Base-by-base conservation (phyloP, 1,140 invertebrate genomes). In the Caerostris extrusa region DNA sequence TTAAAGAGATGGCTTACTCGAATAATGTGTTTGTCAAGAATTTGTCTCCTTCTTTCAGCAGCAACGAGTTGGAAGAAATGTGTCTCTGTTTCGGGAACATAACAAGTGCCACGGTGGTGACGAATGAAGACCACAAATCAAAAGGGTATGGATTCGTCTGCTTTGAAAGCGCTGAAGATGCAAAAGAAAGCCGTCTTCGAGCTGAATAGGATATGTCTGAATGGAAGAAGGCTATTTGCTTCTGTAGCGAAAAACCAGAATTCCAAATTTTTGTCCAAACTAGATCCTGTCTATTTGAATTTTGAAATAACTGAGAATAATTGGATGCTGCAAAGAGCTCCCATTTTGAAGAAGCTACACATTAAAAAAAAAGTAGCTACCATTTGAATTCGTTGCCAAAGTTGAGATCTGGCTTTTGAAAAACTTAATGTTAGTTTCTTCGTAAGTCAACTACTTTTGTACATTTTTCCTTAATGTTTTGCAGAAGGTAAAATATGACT, bases 21-120 rank as follows among this genome's bases (percentile, higher is more conserved):
- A 99, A 99, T 71, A 99, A 99, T 96, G 99, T 99, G 0, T 99
- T 99, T 96, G 98, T 99, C 2, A 99, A 99, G 96, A 99, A 99
- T 96, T 99, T 99, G 96, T 98, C 98, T 58, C 98, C 99, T 95
- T 98, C 99, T 90, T 97, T 99, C 95, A 98, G 97, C 94, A 99
- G 99, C 96, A 98, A 99, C 88, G 98, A 98, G 96, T 96, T 99
- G 4, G 97, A 97, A 95, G 98, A 98, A 12, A 97, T 99, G 97
- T 99, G 99, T 96, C 98, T 98, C 95, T 98, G 98, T 95, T 99
- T 97, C 96, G 99, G 99, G 87, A 97, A 97, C 91, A 99, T 99
- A 95, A 98, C 98, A 56, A 95, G 91, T n/a, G 94, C 88, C 19
- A 94, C 77, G 60, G 98, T 99, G 6, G 99, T 99, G 98, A 98